Evolutionary conservation across 2,797 vertebrate species (phyloP), one percentile per base, ranked within the genome.

Genomic region (Tinamus major): DNA sequence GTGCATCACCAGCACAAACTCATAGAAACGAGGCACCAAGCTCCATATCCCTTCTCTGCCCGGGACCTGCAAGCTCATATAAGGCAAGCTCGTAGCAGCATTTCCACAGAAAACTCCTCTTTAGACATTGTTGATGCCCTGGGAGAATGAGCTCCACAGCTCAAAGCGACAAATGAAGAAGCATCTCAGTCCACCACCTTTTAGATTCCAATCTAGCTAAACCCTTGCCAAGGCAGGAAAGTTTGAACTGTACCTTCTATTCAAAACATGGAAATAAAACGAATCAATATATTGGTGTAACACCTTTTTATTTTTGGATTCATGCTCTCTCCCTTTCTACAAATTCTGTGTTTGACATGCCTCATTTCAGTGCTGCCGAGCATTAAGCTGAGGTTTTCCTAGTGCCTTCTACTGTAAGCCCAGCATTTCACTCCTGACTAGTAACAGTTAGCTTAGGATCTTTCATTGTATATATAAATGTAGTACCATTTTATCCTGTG

Each of bases 11-110:
- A 33, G 15, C 1, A 18, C 8, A 70, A 74, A 64, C n/a, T 29
- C 1, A 1, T 6, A 61, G 59, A 18, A 83, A 42, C 1, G 9
- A 9, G 6, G 56, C 27, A n/a, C 0, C 0, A 7, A 77, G 46
- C 46, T 74, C 79, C 20, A 61, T 4, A 13, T 4, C 8, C 23
- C 21, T 46, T 59, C 71, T 70, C 35, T 2, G 2, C 55, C 9
- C 6, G 0, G 4, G n/a, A 63, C 5, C 37, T 79, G 31, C 46
- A 72, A 92, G 55, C 33, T 58, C 46, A 49, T 69, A 41, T 8
- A 53, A 33, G 75, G 17, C 18, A 84, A 63, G 23, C 16, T 46
- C 58, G 51, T 10, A 20, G 27, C 7, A 37, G 2, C 4, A 58
- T 17, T 69, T 70, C 49, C 41, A 63, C 16, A 35, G 62, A 89